These are phyloP conservation scores for Dascyllus trimaculatus DNA, from an alignment of 2,113 vertebrate genomes.

Conservation along the genomic window DNA sequence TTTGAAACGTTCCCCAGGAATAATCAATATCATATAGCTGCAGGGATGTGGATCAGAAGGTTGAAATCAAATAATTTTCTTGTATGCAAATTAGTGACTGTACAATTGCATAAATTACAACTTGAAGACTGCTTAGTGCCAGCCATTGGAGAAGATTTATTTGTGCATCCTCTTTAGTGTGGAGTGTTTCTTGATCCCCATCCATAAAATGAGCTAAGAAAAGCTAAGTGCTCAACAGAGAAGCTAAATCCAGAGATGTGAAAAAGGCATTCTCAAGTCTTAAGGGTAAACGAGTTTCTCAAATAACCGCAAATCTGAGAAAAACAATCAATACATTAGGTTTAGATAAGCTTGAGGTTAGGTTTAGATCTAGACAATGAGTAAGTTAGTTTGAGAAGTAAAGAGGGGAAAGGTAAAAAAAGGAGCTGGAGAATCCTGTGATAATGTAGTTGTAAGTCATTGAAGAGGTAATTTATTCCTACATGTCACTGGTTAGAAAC, in stretches of 20 bases:
- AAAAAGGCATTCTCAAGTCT: background rate
- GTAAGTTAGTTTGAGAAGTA: background rate
- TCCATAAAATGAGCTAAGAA: constrained; percentile 8
- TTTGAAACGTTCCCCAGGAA: background rate
- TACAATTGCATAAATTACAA: constrained; percentile 11
- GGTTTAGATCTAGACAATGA: background rate
- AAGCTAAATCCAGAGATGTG: background rate
- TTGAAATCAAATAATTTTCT: background rate
- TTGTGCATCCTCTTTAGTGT: background rate
- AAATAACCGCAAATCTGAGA: no score
- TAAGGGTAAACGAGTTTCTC: no score
- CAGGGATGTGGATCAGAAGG: background rate
- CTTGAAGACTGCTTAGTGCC: constrained; percentile 4
- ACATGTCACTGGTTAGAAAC: background rate
- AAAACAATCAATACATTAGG: background rate
- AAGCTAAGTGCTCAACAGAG: background rate
- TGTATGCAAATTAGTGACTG: background rate
- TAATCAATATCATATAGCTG: background rate
- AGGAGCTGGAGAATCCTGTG: background rate
- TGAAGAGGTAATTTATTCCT: background rate
- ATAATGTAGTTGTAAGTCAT: background rate
- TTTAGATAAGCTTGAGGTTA: background rate
- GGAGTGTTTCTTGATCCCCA: background rate
- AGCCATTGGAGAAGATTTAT: background rate
- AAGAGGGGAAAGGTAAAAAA: background rate